phyloP scores from a whole-genome alignment of 30 jellyfish, hydroid and myxozoan genomes.

The Aurelia sp. region DNA sequence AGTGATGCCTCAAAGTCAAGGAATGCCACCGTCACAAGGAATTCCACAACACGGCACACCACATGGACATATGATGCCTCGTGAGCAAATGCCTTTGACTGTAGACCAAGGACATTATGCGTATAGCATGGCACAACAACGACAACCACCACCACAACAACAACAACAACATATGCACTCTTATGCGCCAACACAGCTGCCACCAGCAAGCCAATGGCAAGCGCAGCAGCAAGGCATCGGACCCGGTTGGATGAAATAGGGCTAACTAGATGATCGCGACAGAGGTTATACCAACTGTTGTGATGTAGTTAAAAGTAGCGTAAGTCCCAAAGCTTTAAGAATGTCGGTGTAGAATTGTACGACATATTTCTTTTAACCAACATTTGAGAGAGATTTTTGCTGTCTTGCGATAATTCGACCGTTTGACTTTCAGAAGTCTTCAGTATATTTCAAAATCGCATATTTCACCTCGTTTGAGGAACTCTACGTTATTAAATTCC shows the following conservation, averaged over 20 bases:
- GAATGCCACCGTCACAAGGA: slow-evolving; percentile 19
- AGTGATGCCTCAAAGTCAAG: slow-evolving; percentile 33
- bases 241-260: slow-evolving; percentile 70
- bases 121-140: slow-evolving; percentile 54
- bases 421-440: too few species aligned
- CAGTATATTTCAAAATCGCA: too few species aligned
- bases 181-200: slow-evolving; percentile 59
- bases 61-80: slow-evolving; percentile 65
- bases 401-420: too few species aligned
- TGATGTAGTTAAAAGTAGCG: too few species aligned
- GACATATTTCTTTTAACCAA: too few species aligned
- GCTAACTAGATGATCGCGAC: too few species aligned
- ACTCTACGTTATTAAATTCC: too few species aligned
- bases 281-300: too few species aligned
- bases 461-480: too few species aligned
- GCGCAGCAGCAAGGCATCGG: slow-evolving; percentile 63
- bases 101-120: slow-evolving; percentile 57
- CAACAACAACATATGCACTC: slow-evolving; percentile 51
- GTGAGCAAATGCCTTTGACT: slow-evolving; percentile 39
- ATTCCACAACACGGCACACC: not conserved
- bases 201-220: slow-evolving; percentile 59
- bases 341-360: too few species aligned
- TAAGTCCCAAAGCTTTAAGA: too few species aligned
- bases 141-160: slow-evolving; percentile 35
- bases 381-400: too few species aligned